Evolutionary conservation across 2,797 vertebrate species (phyloP), one percentile per base, ranked within the genome.

Genomic region (Ctenochaetus hawaiiensis): DNA sequence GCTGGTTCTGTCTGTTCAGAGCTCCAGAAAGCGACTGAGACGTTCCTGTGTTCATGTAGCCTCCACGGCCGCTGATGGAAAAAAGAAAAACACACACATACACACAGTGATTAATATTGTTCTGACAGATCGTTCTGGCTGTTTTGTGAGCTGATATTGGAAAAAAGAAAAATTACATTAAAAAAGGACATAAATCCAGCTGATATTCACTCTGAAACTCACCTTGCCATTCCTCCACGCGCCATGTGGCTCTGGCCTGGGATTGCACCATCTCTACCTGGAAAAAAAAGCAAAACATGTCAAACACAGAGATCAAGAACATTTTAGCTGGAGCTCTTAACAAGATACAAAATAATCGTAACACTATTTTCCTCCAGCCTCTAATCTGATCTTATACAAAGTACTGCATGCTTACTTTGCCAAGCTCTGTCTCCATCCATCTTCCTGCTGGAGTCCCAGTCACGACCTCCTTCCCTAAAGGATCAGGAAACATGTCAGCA

Each of bases 361-460:
- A 4, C 12, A 45, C 8, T 14, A 26, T n/a, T 26, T 48, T 23
- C 30, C 22, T 39, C 22, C 14, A 49, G 41, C 13, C 6, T 30
- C 8, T 22, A 4, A 3, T 6, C 12, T 6, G 6, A 26, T 26
- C 4, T 5, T 14, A 44, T 10, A 4, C 10, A 20, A 22, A n/a
- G 20, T 20, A 47, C 17, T 43, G 7, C 17, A 8, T 37, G 18
- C 81, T 0, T 88, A 96, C 95, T 87, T 91, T 95, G 95, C 96
- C 96, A 96, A 9, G 91, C 9, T 85, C 95, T 71, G 64, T 97
- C 97, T 43, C 96, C 96, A 20, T 98, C 97, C 72, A 97, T 92
- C 88, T 96, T 97, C 56, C 96, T 93, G 18, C 90, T 89, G 18
- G 97, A 96, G 77, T 99, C 97, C 97, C 98, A 99, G 85, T 96